Percentiles rank a stretch among this genome's conserved stretches.
phyloP scores from a whole-genome alignment of 2,797 vertebrate genomes.

The Hippopotamyrus pictus region DNA sequence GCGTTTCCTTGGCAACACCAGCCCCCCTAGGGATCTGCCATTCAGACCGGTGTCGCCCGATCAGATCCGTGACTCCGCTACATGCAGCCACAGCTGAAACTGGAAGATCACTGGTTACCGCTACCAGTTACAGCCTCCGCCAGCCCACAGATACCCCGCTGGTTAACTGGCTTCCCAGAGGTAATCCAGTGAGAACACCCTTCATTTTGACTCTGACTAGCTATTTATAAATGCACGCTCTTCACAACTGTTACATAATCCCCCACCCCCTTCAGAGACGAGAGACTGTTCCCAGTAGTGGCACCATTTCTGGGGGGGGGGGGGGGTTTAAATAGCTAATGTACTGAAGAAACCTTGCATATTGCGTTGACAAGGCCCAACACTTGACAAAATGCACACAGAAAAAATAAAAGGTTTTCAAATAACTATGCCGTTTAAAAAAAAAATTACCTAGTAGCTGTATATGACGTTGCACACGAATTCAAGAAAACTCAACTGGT shows the following conservation, averaged over 20 bases:
- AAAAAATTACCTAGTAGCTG: no score
- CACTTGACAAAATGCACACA: not conserved
- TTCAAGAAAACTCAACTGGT: not conserved
- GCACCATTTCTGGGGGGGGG: not conserved
- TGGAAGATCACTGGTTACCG: not conserved
- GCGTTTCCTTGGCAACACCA: not conserved
- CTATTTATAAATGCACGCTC: conserved; percentile 12
- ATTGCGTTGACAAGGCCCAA: not conserved
- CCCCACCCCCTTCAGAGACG: not conserved
- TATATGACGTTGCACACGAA: not conserved
- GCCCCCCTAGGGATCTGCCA: not conserved
- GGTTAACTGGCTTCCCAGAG: not conserved
- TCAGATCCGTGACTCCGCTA: not conserved
- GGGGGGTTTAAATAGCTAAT: not conserved
- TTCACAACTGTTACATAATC: not conserved
- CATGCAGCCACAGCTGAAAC: not conserved
- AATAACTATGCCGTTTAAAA: no score
- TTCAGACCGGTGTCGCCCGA: not conserved
- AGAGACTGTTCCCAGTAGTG: not conserved
- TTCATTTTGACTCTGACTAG: not conserved
- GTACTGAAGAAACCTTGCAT: not conserved
- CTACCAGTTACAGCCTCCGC: not conserved
- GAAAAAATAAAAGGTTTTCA: not conserved
- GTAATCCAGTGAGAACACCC: not conserved
- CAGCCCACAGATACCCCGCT: not conserved